phyloP scores from a whole-genome alignment of 2,113 vertebrate genomes.

The Procavia capensis region DNA sequence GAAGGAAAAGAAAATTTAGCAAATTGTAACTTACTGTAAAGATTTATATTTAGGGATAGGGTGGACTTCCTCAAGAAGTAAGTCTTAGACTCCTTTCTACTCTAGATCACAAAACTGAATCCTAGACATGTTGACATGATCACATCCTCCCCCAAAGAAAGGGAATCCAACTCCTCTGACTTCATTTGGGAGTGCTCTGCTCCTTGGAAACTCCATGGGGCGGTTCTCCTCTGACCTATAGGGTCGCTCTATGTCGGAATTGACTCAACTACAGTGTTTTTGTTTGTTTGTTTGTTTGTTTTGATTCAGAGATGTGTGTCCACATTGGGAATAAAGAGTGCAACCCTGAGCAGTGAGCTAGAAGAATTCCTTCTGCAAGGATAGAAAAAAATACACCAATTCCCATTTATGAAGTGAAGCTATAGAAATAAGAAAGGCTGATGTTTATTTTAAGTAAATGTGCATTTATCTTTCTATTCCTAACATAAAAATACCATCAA shows the following conservation, averaged over 20 bases:
- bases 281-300: no score
- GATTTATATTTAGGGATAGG: background rate
- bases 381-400: background rate
- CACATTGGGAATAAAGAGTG: background rate
- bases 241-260: no score
- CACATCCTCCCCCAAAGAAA: background rate
- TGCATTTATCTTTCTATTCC: background rate
- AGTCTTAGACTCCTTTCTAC: background rate
- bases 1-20: conserved; percentile 7
- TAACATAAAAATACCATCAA: background rate
- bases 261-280: no score
- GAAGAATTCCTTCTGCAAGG: background rate
- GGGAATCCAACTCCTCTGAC: background rate
- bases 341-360: background rate
- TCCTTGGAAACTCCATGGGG: no score
- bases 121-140: background rate
- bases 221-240: no score
- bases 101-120: background rate
- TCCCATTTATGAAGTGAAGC: background rate
- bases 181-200: background rate
- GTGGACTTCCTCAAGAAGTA: background rate
- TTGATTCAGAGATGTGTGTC: background rate
- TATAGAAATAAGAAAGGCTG: background rate
- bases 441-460: background rate
- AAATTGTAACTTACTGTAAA: background rate